phyloP scores from a whole-genome alignment of 92 coral and sea anemone species.

The Zoanthus gigantus region DNA sequence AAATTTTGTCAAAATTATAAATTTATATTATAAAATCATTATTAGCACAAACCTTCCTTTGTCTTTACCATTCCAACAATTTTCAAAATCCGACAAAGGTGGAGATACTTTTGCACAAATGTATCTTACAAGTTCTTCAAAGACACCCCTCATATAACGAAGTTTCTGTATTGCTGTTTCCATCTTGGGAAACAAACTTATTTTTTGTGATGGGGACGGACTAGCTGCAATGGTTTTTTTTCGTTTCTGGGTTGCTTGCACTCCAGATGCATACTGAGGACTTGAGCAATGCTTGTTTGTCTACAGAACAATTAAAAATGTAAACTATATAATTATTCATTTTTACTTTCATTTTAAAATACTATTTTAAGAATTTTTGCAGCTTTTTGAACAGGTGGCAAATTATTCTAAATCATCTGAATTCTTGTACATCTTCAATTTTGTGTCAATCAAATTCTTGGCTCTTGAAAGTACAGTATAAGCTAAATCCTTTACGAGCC shows the following conservation, averaged over 20 bases:
- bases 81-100: conserved; percentile 47
- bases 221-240: conserved; percentile 35
- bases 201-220: conserved; percentile 26
- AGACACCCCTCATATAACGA: conserved; percentile 47
- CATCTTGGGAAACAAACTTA: conserved; percentile 66
- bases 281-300: conserved; percentile 5
- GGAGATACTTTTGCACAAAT: conserved; percentile 73
- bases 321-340: too few relatives aligned
- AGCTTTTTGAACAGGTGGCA: too few relatives aligned
- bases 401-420: too few relatives aligned
- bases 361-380: too few relatives aligned
- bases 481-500: too few relatives aligned
- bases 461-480: too few relatives aligned
- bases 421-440: too few relatives aligned
- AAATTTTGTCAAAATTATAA: neutral
- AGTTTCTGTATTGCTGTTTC: conserved; percentile 58
- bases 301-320: neutral
- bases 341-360: too few relatives aligned
- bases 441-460: too few relatives aligned
- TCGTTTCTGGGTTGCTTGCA: neutral
- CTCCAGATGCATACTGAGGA: neutral
- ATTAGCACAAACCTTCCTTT: conserved; percentile 73
- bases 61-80: conserved; percentile 92
- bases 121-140: conserved; percentile 59
- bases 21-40: neutral